Percentiles rank a stretch among this genome's conserved stretches.
Evolutionary conservation across 2,113 vertebrate species (phyloP).

Genomic region (Apaloderma vittatum): DNA sequence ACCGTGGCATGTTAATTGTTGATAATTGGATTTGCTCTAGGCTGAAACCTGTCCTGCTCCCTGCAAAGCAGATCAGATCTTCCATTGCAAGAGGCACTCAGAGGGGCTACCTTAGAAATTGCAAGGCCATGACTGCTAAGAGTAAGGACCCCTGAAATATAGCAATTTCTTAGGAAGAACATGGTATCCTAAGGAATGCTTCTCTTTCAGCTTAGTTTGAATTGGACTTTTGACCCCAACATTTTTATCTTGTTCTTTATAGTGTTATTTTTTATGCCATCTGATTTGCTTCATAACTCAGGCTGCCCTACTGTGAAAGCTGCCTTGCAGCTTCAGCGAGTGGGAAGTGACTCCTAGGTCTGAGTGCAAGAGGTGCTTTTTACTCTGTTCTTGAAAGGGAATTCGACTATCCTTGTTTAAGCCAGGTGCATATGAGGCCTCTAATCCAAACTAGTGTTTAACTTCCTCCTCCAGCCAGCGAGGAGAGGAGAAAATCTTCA

Average conservation of each 20-base stretch:
- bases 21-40: conserved; percentile 44
- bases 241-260: background rate
- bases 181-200: background rate
- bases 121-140: background rate
- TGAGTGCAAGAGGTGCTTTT: background rate
- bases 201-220: background rate
- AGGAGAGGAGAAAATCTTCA: background rate
- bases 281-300: background rate
- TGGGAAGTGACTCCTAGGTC: background rate
- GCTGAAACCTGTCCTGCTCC: conserved; percentile 47
- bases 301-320: background rate
- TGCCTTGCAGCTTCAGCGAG: background rate
- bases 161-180: background rate
- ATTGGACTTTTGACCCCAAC: background rate
- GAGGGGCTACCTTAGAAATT: background rate
- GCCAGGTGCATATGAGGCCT: background rate
- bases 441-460: background rate
- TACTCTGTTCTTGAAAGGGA: background rate
- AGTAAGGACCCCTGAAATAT: background rate
- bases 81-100: background rate
- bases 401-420: background rate
- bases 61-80: background rate
- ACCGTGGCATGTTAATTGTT: conserved; percentile 25
- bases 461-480: background rate
- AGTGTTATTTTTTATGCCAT: background rate